Conservation (phyloP, 2,113 vertebrate genomes). For the Otis tarda region DNA sequence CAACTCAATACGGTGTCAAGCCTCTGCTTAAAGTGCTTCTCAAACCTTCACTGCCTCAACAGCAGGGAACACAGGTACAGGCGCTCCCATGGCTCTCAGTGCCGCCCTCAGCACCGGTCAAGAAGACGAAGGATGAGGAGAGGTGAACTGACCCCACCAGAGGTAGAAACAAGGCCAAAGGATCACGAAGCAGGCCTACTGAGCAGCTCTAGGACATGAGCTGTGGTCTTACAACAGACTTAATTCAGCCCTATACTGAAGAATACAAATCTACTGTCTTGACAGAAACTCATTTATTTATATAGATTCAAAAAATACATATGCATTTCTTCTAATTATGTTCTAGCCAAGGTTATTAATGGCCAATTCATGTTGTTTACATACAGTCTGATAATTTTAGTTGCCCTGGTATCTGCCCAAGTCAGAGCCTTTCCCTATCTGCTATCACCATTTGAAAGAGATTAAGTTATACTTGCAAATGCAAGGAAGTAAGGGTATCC, state of each 20-base stretch:
- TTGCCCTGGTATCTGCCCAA: constrained; percentile 49
- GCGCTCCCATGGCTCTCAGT: neutral
- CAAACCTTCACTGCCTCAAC: neutral
- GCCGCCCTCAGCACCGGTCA: neutral
- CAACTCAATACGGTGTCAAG: neutral
- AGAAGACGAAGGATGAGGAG: neutral
- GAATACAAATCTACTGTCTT: neutral
- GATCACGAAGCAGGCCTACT: neutral
- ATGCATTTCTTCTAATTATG: neutral
- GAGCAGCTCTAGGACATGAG: neutral
- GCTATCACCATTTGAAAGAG: constrained; percentile 33
- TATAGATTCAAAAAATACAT: neutral
- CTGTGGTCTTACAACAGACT: neutral
- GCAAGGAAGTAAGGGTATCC: constrained; percentile 59
- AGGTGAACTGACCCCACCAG: neutral
- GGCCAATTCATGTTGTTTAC: constrained; percentile 36
- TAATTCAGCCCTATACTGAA: neutral
- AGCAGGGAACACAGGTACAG: neutral
- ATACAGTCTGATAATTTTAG: constrained; percentile 60
- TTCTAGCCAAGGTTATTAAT: neutral
- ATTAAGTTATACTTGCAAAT: constrained; percentile 61
- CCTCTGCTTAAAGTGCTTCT: neutral
- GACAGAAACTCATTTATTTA: neutral
- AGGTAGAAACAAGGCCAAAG: neutral
- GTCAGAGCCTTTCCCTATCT: constrained; percentile 51